Base-by-base conservation (phyloP, 2,113 vertebrate species). In the Sinocyclocheilus anophthalmus region DNA sequence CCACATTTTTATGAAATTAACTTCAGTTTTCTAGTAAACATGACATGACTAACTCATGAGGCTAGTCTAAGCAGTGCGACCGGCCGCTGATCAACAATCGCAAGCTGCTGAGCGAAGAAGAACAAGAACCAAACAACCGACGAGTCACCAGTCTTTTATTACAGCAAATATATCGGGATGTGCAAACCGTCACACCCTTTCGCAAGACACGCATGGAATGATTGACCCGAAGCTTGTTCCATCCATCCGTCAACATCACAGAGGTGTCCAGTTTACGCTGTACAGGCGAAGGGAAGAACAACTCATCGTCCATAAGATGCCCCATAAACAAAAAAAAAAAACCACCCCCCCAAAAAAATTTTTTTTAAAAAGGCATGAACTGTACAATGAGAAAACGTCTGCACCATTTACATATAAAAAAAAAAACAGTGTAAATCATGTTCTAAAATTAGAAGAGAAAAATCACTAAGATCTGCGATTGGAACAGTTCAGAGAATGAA, bases 151-250 rank as follows among this genome's bases (percentile, higher is more conserved):
- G 75, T 81, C 79, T 75, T 89, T 90, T 90, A 90, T 90, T 90
- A 90, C 88, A 89, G 87, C 83, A 90, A 89, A 88, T 67, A 86
- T 89, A 89, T 88, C 33, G 83, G 73, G 33, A 84, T 78, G 75
- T 86, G 78, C 83, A 88, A 83, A 89, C 85, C 57, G 8, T 57
- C 39, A 45, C 84, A 81, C 67, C 26, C 45, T 86, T 83, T 57
- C 69, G 16, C 20, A 82, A 55, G 69, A 69, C 76, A 48, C n/a
- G 84, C 84, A 89, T 77, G 82, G 77, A 89, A 83, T 80, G 84
- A 37, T 12, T 76, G 63, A 87, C 84, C 83, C 24, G 0, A 24
- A 69, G 65, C 12, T 33, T 2, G 10, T 5, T 75, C 39, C 69
- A 72, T 39, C 69, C 45, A 11, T 48, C 73, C n/a, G 14, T 30